These are phyloP conservation scores for Nyctereutes procyonoides DNA, from an alignment of 2,113 vertebrate genomes.

Conservation along the genomic window DNA sequence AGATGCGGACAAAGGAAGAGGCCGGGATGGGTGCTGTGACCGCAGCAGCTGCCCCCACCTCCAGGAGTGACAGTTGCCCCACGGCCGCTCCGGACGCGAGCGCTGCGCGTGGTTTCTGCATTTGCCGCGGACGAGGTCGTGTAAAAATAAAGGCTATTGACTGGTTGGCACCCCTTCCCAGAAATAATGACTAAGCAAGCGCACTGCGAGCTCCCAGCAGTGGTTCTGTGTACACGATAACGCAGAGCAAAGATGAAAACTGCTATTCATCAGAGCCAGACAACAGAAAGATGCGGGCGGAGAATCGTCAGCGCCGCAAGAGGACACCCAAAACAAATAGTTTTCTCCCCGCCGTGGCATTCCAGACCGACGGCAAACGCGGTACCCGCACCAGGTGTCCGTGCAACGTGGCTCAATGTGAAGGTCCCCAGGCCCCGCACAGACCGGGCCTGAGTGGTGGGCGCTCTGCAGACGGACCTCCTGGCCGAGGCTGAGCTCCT, in stretches of 20 bases:
- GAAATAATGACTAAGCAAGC: conserved; percentile 80
- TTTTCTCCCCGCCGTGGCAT: conserved; percentile 57
- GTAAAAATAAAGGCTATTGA: conserved; percentile 76
- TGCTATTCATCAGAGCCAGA: conserved; percentile 79
- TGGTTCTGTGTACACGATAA: conserved; percentile 76
- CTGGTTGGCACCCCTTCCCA: conserved; percentile 79
- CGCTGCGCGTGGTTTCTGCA: not conserved
- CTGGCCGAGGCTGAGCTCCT: not conserved
- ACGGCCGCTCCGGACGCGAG: not conserved
- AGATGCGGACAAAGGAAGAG: not conserved
- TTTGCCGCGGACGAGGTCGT: not conserved
- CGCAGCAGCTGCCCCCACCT: not conserved
- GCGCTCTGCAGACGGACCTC: not conserved
- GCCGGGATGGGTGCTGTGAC: not conserved
- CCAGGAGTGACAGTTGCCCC: conserved; percentile 22
- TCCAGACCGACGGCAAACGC: conserved; percentile 32
- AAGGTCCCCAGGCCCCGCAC: rapidly evolving
- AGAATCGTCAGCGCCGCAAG: conserved; percentile 67
- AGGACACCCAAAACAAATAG: conserved; percentile 75
- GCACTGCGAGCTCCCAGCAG: conserved; percentile 69
- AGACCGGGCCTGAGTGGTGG: not conserved
- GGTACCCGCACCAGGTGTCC: not conserved
- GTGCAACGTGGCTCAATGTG: not conserved
- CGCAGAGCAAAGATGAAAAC: conserved; percentile 79
- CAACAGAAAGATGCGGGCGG: conserved; percentile 72